phyloP scores from a whole-genome alignment of 1,140 invertebrate species.

The Thaumatotibia leucotreta region DNA sequence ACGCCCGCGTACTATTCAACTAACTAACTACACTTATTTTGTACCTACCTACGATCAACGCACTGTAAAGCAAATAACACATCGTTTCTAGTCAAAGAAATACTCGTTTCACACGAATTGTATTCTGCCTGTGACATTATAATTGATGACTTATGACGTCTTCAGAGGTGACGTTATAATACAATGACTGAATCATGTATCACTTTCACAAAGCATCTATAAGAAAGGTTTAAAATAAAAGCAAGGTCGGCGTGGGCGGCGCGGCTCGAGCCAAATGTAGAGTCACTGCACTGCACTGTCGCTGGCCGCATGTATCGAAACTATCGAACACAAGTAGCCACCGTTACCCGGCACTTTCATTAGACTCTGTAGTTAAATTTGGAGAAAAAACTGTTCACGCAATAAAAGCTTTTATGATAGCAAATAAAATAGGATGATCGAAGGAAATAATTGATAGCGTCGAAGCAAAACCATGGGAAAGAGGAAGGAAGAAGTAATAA shows the following conservation, averaged over 20 bases:
- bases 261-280: not conserved
- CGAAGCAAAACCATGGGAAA: no score
- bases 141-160: not conserved
- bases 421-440: no score
- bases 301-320: not conserved
- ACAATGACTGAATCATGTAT: not conserved
- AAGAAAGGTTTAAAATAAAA: not conserved
- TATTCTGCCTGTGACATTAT: not conserved
- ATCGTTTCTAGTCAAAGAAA: not conserved
- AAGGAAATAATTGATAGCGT: no score
- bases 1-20: not conserved
- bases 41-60: not conserved
- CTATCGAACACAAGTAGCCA: not conserved
- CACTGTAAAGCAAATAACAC: not conserved
- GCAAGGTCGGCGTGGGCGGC: constrained; percentile 5
- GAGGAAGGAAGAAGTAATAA: no score
- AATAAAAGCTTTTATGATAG: no score
- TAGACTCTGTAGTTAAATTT: not conserved
- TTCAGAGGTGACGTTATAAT: not conserved
- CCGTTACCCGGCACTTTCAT: not conserved
- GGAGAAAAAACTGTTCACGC: no score
- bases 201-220: not conserved
- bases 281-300: not conserved
- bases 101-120: not conserved
- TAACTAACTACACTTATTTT: not conserved